phyloP scores from a whole-genome alignment of 1,140 invertebrate genomes.

The Acromyrmex echinatior region DNA sequence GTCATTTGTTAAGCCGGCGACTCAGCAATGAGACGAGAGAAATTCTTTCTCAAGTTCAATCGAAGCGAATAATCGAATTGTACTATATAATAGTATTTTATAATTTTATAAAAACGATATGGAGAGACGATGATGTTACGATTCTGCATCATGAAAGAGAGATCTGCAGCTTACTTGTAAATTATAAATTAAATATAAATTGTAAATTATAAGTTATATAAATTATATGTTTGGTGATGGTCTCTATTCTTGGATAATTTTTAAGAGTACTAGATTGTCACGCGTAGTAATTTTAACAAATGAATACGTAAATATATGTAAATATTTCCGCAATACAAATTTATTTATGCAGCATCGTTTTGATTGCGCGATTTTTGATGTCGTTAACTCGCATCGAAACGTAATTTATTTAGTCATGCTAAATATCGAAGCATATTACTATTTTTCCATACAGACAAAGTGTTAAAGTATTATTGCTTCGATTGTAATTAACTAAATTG shows the following conservation, averaged over 20 bases:
- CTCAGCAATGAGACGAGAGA: slow-evolving; percentile 30
- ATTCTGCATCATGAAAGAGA: slow-evolving; percentile 4
- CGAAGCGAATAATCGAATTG: slow-evolving; percentile 17
- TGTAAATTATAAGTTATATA: slow-evolving; percentile 26
- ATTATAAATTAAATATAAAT: slow-evolving; percentile 29
- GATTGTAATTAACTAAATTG: slow-evolving; percentile 12
- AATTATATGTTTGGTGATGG: slow-evolving; percentile 23
- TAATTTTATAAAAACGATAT: slow-evolving; percentile 4
- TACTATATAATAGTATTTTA: slow-evolving; percentile 21
- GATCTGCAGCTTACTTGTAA: slow-evolving; percentile 21
- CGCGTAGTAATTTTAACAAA: slow-evolving; percentile 10
- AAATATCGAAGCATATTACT: slow-evolving; percentile 4
- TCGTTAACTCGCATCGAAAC: not conserved
- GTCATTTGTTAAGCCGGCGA: slow-evolving; percentile 35
- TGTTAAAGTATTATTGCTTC: slow-evolving; percentile 29
- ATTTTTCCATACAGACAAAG: not conserved
- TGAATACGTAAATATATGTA: slow-evolving; percentile 21
- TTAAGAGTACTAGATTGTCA: slow-evolving; percentile 19
- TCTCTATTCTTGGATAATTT: slow-evolving; percentile 23
- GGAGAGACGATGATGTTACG: not conserved
- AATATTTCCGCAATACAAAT: slow-evolving; percentile 30
- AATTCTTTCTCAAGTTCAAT: slow-evolving; percentile 42
- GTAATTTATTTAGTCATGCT: slow-evolving; percentile 22
- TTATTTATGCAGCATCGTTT: not conserved
- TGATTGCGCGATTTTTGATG: not conserved